Base-by-base conservation (phyloP, 1,140 invertebrate genomes). In the Cyrtorhinus lividipennis region DNA sequence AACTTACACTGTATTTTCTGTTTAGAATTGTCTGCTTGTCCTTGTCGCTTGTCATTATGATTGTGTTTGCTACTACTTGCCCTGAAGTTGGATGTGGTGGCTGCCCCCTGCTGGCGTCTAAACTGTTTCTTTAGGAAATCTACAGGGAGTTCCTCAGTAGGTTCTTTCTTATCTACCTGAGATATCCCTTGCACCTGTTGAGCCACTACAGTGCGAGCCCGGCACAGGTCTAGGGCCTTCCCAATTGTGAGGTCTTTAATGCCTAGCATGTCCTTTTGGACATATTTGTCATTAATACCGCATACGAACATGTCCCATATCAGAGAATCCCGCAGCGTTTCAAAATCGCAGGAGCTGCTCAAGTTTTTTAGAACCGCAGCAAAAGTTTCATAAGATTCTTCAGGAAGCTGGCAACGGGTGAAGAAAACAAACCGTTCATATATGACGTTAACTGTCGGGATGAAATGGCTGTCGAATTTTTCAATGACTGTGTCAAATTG, bases 401-500 rank as follows among this genome's bases (percentile, higher is more conserved):
- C 57, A 10, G 15, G 13, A 10, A 15, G 15, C 24, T 59, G 57
- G 8, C 24, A 24, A 5, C 57, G 13, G 15, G 20, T 59, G 24
- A 59, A 59, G n/a, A 59, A 59, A 5, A 59, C 18, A 22, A 23
- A 59, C 5, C 57, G 2, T 59, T 59, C 57, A 59, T 59, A 59
- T 2, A 24, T 59, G 2, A 25, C 24, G 24, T 24, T 59, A 10
- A 24, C 24, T 23, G 57, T 23, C 15, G 57, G 57, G 20, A 59
- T 24, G 25, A 23, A 59, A 59, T 59, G 57, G 2, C 25, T 18
- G 18, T 59, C 18, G 18, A 59, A 59, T 24, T 59, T 59, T 18
- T 18, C 15, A n/a, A 59, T 24, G 2, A 59, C 57, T 24, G 24
- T 8, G 12, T 18, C 20, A 12, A 59, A 10, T 5, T 59, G 22